A percentile compares a stretch with the other conserved stretches of the same genome.
Conservation (phyloP, 2,797 vertebrate species). For the Natrix natrix region DNA sequence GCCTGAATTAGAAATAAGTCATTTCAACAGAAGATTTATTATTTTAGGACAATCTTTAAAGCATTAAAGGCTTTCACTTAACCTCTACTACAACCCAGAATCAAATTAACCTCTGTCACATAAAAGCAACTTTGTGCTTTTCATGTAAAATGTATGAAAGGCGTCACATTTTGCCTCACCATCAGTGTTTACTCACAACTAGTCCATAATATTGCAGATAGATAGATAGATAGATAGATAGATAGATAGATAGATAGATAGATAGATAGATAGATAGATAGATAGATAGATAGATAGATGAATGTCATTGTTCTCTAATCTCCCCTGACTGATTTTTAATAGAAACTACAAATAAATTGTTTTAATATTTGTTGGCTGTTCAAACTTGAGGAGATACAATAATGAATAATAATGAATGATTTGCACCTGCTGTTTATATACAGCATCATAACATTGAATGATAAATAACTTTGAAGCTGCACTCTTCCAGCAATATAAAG, state of each 20-base stretch:
- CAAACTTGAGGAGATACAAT: constrained; percentile 4
- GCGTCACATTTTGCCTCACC: constrained; percentile 24
- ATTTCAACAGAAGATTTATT: constrained; percentile 65
- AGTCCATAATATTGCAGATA: constrained; percentile 33
- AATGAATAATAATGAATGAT: neutral
- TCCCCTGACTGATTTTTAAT: constrained; percentile 10
- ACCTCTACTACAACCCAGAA: constrained; percentile 57
- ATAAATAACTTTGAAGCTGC: neutral
- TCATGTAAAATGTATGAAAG: constrained; percentile 48
- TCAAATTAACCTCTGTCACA: constrained; percentile 58
- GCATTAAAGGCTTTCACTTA: constrained; percentile 61
- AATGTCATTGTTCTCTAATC: neutral
- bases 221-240: too few relatives aligned
- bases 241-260: too few relatives aligned
- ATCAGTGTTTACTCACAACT: constrained; percentile 48
- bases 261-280: too few relatives aligned
- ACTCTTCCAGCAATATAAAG: neutral
- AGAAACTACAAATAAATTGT: neutral
- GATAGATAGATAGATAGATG: neutral
- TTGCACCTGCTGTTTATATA: neutral
- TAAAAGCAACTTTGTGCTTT: constrained; percentile 24
- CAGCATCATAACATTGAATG: constrained; percentile 1
- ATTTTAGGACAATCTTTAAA: constrained; percentile 62
- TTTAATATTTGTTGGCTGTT: neutral
- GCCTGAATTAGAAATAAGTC: constrained; percentile 58